Base-by-base conservation (phyloP, 2,113 vertebrate genomes). In the Lichenostomus cassidix region DNA sequence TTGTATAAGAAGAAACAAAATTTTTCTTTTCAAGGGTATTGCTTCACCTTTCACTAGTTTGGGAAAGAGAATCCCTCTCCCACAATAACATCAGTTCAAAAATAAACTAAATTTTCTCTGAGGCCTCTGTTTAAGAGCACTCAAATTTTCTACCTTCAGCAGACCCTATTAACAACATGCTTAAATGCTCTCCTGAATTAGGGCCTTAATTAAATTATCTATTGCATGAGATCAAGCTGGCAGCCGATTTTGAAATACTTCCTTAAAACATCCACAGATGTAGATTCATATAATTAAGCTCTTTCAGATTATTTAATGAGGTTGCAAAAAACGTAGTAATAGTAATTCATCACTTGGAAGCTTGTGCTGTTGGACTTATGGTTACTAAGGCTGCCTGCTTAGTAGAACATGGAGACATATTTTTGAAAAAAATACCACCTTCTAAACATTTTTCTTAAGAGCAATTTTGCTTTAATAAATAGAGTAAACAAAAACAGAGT, bases 271-370 rank as follows among this genome's bases (percentile, higher is more conserved):
- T 74, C 77, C 56, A 79, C 89, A 94, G 56, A 95, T 41, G 80
- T 41, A 90, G 35, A 86, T 87, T 91, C 87, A 89, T 37, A 68
- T 71, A 91, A 94, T 82, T 87, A 95, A 78, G 58, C 25, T 82
- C 84, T 94, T 90, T 91, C 78, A 60, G 60, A 87, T 71, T 31
- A 87, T 89, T 91, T 84, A 94, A 84, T 71, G 87, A 96, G 22
- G 56, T 75, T 94, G 35, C 28, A 84, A 87, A 87, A 93, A 94
- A 78, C 33, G 15, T 37, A 82, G 73, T 90, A 68, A 68, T 47
- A 95, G 79, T 67, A 93, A 87, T 83, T 90, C 65, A 62, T 85
- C 42, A 67, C 60, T 89, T 69, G 50, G 46, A 89, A 91, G 53
- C 67, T 60, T 76, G 35, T 59, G 52, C 62, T 85, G 28, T 67